Evolutionary conservation across 1,140 invertebrate species (phyloP), one percentile per base, ranked within the genome.

Genomic region (Popillia japonica): DNA sequence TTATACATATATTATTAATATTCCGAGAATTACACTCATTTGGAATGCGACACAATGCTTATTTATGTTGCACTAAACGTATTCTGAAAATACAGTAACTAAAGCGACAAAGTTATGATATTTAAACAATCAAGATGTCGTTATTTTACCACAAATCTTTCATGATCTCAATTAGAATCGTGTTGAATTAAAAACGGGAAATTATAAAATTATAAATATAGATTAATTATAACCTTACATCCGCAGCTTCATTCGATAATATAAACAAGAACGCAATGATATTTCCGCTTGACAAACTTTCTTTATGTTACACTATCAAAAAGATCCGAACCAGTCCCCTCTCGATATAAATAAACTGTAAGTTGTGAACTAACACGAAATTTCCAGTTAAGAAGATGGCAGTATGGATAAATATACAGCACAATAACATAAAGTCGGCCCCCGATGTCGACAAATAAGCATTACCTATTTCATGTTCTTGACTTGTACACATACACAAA

Each of bases 231-330:
- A 55, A 55, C 48, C 17, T 3, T n/a, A 68, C 61, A 68, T 68
- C 61, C 61, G 61, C 61, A 27, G 61, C 22, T 68, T 23, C 22
- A 61, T 68, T 68, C 27, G 11, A 27, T 27, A 34, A 68, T 27
- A 27, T 10, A 68, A 23, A 68, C 61, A 68, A 68, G 61, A 3
- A n/a, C 14, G 6, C 27, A 68, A 23, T 34, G 61, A 68, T 68
- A 68, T 68, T 68, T 68, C 61, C 61, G 61, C 61, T 68, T 68
- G 61, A 68, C 61, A 68, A 68, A 68, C 61, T 68, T 68, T 34
- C 61, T 68, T 68, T 34, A 68, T 68, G 22, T 68, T 68, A 68
- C 8, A 17, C 48, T 68, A 27, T 9, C 61, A 55, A 68, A 68
- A 68, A 68, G 61, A 68, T 68, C 11, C 22, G 61, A 27, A 68